These are phyloP conservation scores for Cremastinae sp. DNA, from an alignment of 2,888 invertebrate genomes.

Conservation along the genomic window DNA sequence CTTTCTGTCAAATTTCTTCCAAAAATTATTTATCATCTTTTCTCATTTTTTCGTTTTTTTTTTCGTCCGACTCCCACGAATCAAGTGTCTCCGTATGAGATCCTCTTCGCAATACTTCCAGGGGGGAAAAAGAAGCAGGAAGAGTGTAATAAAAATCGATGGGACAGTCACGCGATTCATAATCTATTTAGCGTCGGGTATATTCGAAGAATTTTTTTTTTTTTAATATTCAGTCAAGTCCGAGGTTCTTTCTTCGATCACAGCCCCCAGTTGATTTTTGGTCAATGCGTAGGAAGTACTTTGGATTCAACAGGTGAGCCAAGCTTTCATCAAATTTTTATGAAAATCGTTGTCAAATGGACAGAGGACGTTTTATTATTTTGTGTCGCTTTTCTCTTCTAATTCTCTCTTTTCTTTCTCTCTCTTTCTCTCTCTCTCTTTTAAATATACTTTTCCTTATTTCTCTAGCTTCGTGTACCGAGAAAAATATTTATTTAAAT, in stretches of 20 bases:
- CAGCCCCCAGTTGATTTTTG: slow-evolving; percentile 42
- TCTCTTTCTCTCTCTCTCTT: not conserved
- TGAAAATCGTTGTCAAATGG: slow-evolving; percentile 66
- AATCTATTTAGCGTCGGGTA: slow-evolving; percentile 15
- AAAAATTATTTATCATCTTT: not conserved
- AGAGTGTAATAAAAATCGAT: slow-evolving; percentile 35
- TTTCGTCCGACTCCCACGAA: not conserved
- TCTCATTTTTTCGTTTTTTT: not conserved
- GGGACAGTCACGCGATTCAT: slow-evolving; percentile 40
- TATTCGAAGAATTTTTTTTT: slow-evolving; percentile 2
- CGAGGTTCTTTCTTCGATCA: slow-evolving; percentile 21
- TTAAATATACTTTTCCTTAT: not conserved
- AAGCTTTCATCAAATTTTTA: slow-evolving; percentile 68
- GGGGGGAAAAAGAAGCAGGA: slow-evolving; percentile 2
- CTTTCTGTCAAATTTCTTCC: not conserved
- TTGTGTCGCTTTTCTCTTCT: slow-evolving; percentile 7
- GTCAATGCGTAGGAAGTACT: slow-evolving; percentile 65
- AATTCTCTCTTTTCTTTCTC: slow-evolving; percentile 10
- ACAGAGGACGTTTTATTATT: slow-evolving; percentile 15
- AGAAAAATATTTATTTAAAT: slow-evolving; percentile 1
- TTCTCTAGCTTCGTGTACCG: slow-evolving; percentile 6
- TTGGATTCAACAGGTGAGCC: slow-evolving; percentile 72
- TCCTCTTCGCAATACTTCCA: no score
- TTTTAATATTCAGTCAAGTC: not conserved
- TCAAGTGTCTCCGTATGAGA: not conserved